Evolutionary conservation across 2,888 invertebrate species (phyloP).

Genomic region (Macaria notata): DNA sequence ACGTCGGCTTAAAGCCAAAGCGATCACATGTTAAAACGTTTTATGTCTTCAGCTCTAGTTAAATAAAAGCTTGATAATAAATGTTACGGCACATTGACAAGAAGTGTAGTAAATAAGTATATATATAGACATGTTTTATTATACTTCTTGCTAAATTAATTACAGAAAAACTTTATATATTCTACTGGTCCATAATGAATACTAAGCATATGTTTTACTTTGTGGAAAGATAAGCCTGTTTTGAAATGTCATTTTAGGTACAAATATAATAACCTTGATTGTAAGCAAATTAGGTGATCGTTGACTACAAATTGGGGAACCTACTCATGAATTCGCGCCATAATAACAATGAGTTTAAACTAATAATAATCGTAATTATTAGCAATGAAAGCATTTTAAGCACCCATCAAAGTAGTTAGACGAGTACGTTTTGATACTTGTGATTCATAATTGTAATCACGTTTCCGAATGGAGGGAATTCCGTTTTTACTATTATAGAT

Average conservation of each 20-base stretch:
- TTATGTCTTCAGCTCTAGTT: conserved; percentile 22
- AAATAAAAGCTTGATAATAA: conserved; percentile 16
- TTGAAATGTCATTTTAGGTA: too few relatives aligned
- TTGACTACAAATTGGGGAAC: conserved; percentile 7
- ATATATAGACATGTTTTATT: too few relatives aligned
- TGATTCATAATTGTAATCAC: conserved; percentile 35
- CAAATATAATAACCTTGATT: too few relatives aligned
- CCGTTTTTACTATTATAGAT: too few relatives aligned
- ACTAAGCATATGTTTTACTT: too few relatives aligned
- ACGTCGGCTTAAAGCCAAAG: conserved; percentile 41
- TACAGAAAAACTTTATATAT: too few relatives aligned
- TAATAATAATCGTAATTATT: conserved; percentile 72
- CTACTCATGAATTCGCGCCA: conserved; percentile 4
- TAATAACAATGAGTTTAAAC: conserved; percentile 21
- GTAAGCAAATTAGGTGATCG: conserved; percentile 7
- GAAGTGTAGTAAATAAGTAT: not conserved
- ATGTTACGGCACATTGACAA: conserved; percentile 6
- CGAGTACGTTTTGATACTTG: conserved; percentile 68
- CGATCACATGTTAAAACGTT: conserved; percentile 24
- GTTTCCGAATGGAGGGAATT: too few relatives aligned
- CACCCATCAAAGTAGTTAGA: conserved; percentile 54
- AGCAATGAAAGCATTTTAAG: conserved; percentile 52
- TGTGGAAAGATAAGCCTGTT: too few relatives aligned
- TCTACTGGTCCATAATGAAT: too few relatives aligned
- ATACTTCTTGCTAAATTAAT: too few relatives aligned